Percentiles rank a stretch among this genome's conserved stretches.
phyloP scores from a whole-genome alignment of 2,113 vertebrate genomes.

The Pachypanchax playfairii region DNA sequence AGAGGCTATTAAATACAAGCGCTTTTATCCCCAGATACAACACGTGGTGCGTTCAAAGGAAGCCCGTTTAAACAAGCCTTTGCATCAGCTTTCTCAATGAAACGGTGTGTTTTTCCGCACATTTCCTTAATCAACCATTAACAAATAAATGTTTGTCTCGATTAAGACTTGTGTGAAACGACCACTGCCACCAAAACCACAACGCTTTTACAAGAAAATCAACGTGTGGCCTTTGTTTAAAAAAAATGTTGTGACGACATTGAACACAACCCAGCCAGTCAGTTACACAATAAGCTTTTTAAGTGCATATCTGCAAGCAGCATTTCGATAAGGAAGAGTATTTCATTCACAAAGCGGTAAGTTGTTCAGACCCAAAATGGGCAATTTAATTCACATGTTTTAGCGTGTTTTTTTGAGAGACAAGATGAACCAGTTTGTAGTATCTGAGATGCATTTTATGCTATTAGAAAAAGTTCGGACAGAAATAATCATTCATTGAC shows the following conservation, averaged over 20 bases:
- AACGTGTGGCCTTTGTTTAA: neutral
- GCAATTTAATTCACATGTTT: no score
- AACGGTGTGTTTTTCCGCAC: no score
- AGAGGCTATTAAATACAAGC: no score
- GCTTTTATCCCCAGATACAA: neutral
- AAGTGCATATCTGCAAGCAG: neutral
- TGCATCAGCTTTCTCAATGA: no score
- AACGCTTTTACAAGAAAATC: neutral
- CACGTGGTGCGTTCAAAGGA: neutral
- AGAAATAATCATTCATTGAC: no score
- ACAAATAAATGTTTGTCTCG: no score
- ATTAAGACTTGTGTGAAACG: neutral
- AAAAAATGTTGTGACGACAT: neutral
- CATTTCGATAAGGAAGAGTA: neutral
- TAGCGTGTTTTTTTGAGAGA: no score
- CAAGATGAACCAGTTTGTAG: no score
- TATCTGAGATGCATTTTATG: no score
- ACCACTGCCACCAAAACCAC: neutral
- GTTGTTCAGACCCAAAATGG: no score
- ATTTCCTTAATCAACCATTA: no score
- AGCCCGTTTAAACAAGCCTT: neutral
- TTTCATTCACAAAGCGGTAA: neutral
- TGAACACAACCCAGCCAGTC: constrained; percentile 1
- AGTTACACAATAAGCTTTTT: neutral
- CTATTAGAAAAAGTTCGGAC: no score